These are phyloP conservation scores for Drosophila nr. fundita DNA, from an alignment of 2,888 invertebrate species.

Conservation along the genomic window DNA sequence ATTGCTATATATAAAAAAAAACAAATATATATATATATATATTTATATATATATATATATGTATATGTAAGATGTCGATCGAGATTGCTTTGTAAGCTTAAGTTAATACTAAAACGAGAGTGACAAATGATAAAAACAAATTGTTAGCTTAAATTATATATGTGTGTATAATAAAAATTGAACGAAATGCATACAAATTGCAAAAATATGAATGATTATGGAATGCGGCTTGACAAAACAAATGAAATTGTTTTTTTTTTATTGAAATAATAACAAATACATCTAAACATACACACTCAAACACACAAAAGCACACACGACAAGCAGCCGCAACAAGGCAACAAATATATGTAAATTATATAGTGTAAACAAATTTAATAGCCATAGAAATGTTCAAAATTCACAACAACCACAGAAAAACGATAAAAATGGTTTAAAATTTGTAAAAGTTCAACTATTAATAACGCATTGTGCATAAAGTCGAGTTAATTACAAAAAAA, in stretches of 20 bases:
- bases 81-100: constrained; percentile 51
- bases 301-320: constrained; percentile 6
- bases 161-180: constrained; percentile 40
- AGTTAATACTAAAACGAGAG: constrained; percentile 43
- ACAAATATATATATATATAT: constrained; percentile 20
- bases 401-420: constrained; percentile 20
- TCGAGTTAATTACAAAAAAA: constrained; percentile 42
- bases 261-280: constrained; percentile 28
- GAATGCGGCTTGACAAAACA: constrained; percentile 52
- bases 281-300: constrained; percentile 15
- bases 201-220: constrained; percentile 40
- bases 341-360: constrained; percentile 43
- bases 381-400: constrained; percentile 64
- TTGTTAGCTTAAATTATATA: constrained; percentile 52
- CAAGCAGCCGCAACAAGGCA: constrained; percentile 11
- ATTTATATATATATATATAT: constrained; percentile 18
- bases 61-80: constrained; percentile 28
- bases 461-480: constrained; percentile 48
- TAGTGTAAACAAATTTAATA: constrained; percentile 52
- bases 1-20: constrained; percentile 30
- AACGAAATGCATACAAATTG: constrained; percentile 45
- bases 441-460: constrained; percentile 63
- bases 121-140: constrained; percentile 34
- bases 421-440: constrained; percentile 50
- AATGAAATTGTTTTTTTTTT: constrained; percentile 44